Evolutionary conservation across 2,797 vertebrate genomes (phyloP).

Genomic region (Podarcis siculus): DNA sequence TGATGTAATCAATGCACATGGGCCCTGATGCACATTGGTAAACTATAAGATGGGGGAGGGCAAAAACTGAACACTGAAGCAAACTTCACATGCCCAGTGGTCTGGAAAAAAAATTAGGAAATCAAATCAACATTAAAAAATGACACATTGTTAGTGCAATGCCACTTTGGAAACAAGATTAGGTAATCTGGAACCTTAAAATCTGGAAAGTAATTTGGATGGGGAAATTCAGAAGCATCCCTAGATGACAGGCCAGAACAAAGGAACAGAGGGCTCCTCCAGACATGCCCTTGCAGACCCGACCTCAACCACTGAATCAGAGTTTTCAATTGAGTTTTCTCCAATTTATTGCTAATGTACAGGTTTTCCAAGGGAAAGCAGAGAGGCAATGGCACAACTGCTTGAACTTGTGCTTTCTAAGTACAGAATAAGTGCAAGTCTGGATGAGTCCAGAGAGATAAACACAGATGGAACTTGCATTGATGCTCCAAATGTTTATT

Average conservation of each 20-base stretch:
- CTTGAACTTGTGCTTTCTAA: no score
- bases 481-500: neutral
- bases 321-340: no score
- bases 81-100: neutral
- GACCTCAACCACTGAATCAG: no score
- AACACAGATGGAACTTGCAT: neutral
- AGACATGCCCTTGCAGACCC: no score
- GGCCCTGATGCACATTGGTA: neutral
- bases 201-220: neutral
- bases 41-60: neutral
- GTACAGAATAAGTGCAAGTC: no score
- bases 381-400: no score
- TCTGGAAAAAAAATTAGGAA: neutral
- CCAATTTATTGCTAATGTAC: no score
- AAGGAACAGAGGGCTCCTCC: neutral
- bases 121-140: no score
- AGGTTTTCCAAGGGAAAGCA: no score
- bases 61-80: neutral
- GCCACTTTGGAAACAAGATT: neutral
- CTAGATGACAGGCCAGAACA: neutral
- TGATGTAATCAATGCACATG: neutral
- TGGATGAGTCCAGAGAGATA: neutral
- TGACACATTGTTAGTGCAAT: neutral
- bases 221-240: neutral
- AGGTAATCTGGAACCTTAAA: neutral